Evolutionary conservation across 2,888 invertebrate genomes (phyloP), one percentile per base, ranked within the genome.

Genomic region (Parnassius smintheus): DNA sequence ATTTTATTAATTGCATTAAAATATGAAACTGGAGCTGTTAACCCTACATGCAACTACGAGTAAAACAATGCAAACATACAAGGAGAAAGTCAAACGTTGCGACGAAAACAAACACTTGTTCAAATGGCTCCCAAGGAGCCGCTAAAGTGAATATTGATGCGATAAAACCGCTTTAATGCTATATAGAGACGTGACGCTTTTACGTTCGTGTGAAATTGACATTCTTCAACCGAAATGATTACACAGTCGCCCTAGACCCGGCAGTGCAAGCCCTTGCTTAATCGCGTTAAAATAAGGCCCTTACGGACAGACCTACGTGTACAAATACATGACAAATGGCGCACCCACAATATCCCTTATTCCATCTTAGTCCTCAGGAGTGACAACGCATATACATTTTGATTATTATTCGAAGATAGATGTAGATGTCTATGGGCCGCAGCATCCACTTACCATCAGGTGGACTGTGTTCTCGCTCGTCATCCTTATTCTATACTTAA

Each of bases 61-160:
- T 18, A 46, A 52, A 56, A 61, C 61, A 61, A 61, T 45, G n/a
- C 18, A 50, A 56, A 48, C 44, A 22, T 12, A 7, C 53, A 69
- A 72, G 70, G 71, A 68, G 74, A 73, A 73, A 74, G 74, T 68
- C 59, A 54, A 56, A 49, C 51, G 49, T 18, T 12, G 45, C 55
- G 46, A 59, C 59, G 44, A 49, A 59, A 56, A 63, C 59, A 56
- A 63, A 52, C 63, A 48, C 45, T 54, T 18, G 45, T 59, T 44
- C 56, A 55, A 59, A 56, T 51, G 25, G 44, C 53, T 58, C 52
- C 42, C 41, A 22, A 13, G 56, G 48, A 59, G 66, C 67, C 68
- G 68, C 67, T 67, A 67, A 71, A 66, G 66, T 67, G 75, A 75
- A 74, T 75, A 70, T 68, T 71, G 69, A 75, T 70, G 65, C 64